A percentile compares a stretch with the other conserved stretches of the same genome.
phyloP scores from a whole-genome alignment of 2,888 invertebrate genomes.

The Protonemura montana region DNA sequence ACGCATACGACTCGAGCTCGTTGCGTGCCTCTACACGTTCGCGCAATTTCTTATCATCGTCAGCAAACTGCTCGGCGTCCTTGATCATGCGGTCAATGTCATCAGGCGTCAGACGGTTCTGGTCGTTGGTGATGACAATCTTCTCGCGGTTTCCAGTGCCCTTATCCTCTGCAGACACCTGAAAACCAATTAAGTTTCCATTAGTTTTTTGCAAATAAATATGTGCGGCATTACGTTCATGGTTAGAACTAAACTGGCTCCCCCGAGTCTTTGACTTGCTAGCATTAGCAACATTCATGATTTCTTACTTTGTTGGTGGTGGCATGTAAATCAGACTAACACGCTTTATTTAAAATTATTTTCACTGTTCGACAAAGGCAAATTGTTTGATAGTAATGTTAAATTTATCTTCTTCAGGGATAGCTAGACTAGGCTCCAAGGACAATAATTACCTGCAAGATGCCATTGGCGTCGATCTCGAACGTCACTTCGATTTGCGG shows the following conservation, averaged over 20 bases:
- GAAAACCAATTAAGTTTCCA: constrained; percentile 51
- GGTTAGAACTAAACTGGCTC: no score
- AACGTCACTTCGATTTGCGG: constrained; percentile 95
- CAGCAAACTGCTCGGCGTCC: constrained; percentile 98
- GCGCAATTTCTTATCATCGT: constrained; percentile 97
- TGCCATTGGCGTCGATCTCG: constrained; percentile 94
- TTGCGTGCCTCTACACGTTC: constrained; percentile 96
- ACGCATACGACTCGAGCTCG: constrained; percentile 96
- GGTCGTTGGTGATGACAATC: constrained; percentile 98
- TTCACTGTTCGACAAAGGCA: no score
- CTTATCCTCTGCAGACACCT: constrained; percentile 96
- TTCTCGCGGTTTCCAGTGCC: constrained; percentile 98
- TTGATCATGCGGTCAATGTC: constrained; percentile 99
- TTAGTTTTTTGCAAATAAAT: neutral
- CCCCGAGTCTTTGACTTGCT: no score
- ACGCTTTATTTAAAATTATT: no score
- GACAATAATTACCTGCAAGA: constrained; percentile 76
- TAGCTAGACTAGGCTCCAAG: no score
- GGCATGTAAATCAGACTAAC: no score
- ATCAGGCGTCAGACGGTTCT: constrained; percentile 95
- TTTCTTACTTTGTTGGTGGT: no score
- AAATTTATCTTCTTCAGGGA: no score
- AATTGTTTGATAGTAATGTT: no score
- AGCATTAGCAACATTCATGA: no score
- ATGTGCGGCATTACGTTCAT: no score